Evolutionary conservation across 2,113 vertebrate species (phyloP).

Genomic region (Gasterosteus aculeatus): DNA sequence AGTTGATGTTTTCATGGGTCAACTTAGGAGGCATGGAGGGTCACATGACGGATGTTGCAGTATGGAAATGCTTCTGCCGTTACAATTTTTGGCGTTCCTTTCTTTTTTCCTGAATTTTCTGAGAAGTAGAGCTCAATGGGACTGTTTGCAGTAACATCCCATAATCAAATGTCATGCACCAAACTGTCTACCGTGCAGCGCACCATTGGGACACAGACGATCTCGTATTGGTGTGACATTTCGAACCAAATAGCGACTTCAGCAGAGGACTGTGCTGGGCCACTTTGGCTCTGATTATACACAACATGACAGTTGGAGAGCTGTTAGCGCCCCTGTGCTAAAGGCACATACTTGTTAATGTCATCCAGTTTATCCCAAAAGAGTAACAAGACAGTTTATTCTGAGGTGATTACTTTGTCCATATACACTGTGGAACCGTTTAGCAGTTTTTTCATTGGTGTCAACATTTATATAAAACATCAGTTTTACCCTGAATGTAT

Average conservation of each 20-base stretch:
- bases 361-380: background rate
- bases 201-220: background rate
- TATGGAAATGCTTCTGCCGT: background rate
- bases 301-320: background rate
- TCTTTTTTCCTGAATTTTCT: background rate
- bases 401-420: background rate
- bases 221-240: background rate
- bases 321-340: slow-evolving; percentile 1
- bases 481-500: background rate
- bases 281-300: background rate
- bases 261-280: background rate
- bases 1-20: background rate
- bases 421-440: background rate
- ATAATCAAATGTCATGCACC: background rate
- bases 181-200: background rate
- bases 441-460: background rate
- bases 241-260: background rate
- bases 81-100: background rate
- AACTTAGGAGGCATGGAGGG: background rate
- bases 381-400: slow-evolving; percentile 8
- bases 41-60: background rate
- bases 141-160: background rate
- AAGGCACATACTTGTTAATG: slow-evolving; percentile 3
- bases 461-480: background rate
- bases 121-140: background rate